Evolutionary conservation across 2,797 vertebrate species (phyloP).

Genomic region (Scyliorhinus canicula): DNA sequence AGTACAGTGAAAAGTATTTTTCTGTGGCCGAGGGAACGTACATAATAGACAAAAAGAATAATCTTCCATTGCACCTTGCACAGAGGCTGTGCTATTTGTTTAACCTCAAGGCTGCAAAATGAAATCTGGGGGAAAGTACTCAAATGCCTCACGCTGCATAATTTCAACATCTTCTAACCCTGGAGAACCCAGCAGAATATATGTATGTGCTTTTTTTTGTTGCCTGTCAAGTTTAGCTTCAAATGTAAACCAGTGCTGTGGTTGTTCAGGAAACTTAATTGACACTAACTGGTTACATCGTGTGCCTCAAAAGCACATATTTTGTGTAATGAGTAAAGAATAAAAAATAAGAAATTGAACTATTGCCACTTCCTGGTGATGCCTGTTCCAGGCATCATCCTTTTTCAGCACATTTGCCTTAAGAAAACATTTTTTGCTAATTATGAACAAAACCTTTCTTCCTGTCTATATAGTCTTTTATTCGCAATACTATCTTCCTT

Average conservation of each 20-base stretch:
- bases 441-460: background rate
- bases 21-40: no score
- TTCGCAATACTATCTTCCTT: background rate
- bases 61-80: background rate
- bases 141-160: background rate
- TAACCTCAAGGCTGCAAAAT: background rate
- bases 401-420: background rate
- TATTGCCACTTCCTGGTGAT: background rate
- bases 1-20: no score
- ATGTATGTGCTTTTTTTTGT: background rate
- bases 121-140: background rate
- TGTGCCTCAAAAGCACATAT: background rate
- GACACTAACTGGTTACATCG: background rate
- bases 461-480: background rate
- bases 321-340: background rate
- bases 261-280: background rate
- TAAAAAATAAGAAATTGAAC: background rate
- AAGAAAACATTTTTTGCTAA: background rate
- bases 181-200: background rate
- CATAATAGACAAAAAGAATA: no score
- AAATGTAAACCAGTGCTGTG: background rate
- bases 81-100: background rate
- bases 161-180: background rate
- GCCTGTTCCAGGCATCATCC: background rate
- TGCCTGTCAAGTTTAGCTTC: background rate